Evolutionary conservation across 2,888 invertebrate genomes (phyloP).

Genomic region (Amorpha juglandis): DNA sequence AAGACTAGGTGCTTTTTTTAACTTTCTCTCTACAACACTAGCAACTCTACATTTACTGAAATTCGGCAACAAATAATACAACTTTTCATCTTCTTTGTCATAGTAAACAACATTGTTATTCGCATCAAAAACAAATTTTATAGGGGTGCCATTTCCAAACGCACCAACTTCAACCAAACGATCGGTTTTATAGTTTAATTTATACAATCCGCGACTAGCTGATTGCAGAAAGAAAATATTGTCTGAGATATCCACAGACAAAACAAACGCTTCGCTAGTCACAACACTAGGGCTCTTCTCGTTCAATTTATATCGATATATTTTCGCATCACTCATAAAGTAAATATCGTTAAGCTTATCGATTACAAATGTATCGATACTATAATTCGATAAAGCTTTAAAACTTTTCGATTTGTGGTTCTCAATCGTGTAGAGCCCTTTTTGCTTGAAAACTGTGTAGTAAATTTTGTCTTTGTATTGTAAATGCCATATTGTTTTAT

Average conservation of each 20-base stretch:
- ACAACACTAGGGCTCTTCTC: slow-evolving; percentile 51
- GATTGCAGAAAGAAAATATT: slow-evolving; percentile 62
- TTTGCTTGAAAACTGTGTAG: slow-evolving; percentile 54
- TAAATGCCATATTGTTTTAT: slow-evolving; percentile 66
- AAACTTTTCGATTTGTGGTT: slow-evolving; percentile 52
- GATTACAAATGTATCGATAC: slow-evolving; percentile 66
- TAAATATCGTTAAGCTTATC: slow-evolving; percentile 63
- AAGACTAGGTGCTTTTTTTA: slow-evolving; percentile 28
- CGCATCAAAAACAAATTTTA: slow-evolving; percentile 61
- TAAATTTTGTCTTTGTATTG: slow-evolving; percentile 62
- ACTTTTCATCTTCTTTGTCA: slow-evolving; percentile 52
- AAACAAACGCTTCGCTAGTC: slow-evolving; percentile 56
- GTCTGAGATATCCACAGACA: slow-evolving; percentile 58
- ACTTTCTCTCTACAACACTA: slow-evolving; percentile 43
- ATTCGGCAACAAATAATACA: slow-evolving; percentile 63
- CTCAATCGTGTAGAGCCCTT: slow-evolving; percentile 55
- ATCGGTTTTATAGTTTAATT: slow-evolving; percentile 53
- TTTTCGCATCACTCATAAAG: slow-evolving; percentile 56
- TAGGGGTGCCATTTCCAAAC: slow-evolving; percentile 54
- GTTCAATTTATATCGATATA: slow-evolving; percentile 58
- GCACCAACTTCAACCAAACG: slow-evolving; percentile 57
- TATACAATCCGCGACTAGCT: slow-evolving; percentile 58
- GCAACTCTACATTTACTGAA: slow-evolving; percentile 57
- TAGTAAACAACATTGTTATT: slow-evolving; percentile 65
- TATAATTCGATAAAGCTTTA: slow-evolving; percentile 50